Percentiles rank a stretch among this genome's conserved stretches.
phyloP scores from a whole-genome alignment of 2,888 invertebrate species.

The Myathropa florea region DNA sequence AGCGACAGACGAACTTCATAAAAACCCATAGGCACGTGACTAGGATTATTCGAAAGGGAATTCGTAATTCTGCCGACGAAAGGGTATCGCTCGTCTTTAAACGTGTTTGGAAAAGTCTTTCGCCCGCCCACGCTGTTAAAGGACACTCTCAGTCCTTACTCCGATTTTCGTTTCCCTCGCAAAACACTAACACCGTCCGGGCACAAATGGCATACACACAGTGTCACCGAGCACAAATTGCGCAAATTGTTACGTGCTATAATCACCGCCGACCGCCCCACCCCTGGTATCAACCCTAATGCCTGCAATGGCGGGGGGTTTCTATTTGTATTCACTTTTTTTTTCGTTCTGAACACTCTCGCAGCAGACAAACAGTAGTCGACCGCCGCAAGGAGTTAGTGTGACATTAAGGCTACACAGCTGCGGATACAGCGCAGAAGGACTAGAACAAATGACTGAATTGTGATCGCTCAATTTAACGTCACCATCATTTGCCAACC shows the following conservation, averaged over 20 bases:
- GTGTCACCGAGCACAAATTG: slow-evolving; percentile 27
- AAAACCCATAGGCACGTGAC: slow-evolving; percentile 56
- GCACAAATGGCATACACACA: not conserved
- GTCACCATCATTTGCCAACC: slow-evolving; percentile 53
- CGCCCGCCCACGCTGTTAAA: not conserved
- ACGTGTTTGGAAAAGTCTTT: not conserved
- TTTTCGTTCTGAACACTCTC: not conserved
- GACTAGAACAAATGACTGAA: slow-evolving; percentile 62
- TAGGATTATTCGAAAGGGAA: slow-evolving; percentile 54
- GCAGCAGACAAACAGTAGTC: slow-evolving; percentile 3
- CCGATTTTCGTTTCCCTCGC: not conserved
- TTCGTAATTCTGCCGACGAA: slow-evolving; percentile 42
- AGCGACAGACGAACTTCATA: slow-evolving; percentile 17
- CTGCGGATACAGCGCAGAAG: slow-evolving; percentile 17
- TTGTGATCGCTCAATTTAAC: slow-evolving; percentile 69
- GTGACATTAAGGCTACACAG: slow-evolving; percentile 47
- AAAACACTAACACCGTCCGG: not conserved
- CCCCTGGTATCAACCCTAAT: slow-evolving; percentile 1
- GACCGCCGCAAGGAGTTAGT: slow-evolving; percentile 20
- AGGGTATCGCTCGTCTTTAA: not conserved
- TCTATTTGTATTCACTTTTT: not conserved
- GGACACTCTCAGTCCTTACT: not conserved
- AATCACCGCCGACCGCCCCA: slow-evolving; percentile 30
- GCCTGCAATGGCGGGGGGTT: not conserved
- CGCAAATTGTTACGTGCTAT: slow-evolving; percentile 39